Base-by-base conservation (phyloP, 2,888 invertebrate species). In the Caenorhabditis doughertyi region DNA sequence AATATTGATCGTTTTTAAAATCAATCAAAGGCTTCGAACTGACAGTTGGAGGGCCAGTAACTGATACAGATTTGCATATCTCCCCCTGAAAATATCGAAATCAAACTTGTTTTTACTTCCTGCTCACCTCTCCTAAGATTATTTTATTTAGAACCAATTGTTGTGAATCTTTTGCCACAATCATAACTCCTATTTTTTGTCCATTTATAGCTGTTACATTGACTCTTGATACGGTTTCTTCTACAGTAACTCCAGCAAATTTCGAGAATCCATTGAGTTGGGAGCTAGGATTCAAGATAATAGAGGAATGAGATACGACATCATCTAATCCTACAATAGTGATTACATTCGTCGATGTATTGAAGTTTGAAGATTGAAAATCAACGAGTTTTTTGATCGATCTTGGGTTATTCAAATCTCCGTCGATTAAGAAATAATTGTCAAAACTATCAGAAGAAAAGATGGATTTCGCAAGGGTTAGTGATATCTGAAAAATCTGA, bases 391-490 rank as follows among this genome's bases (percentile, higher is more conserved):
- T 62, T 27, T 25, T 23, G 42, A 76, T 44, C 5, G 67, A 29
- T 42, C 53, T 76, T 3, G 68, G 51, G 18, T 56, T 23, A n/a
- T 55, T n/a, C 9, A 67, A 9, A n/a, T 49, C n/a, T 27, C 81
- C 81, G 13, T 81, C 81, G 21, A 76, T 25, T 0, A 81, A 21
- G 32, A 55, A 81, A 71, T 56, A 81, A 32, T 70, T 67, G 25
- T 35, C 27, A 27, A 76, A 81, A 18, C 29, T 42, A 51, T 81
- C 81, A 18, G n/a, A 16, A 0, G 18, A 8, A 47, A 68, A 71
- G 7, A 55, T 44, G 18, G 73, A 74, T 11, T 42, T 21, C 3
- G 64, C 81, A n/a, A 74, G 25, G 1, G 65, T 76, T 21, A 72
- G 21, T 5, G 53, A n/a, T 13, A 81, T 74, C 81, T 81, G 64